Evolutionary conservation across 2,113 vertebrate species (phyloP), one percentile per base, ranked within the genome.

Genomic region (Orcinus orca): DNA sequence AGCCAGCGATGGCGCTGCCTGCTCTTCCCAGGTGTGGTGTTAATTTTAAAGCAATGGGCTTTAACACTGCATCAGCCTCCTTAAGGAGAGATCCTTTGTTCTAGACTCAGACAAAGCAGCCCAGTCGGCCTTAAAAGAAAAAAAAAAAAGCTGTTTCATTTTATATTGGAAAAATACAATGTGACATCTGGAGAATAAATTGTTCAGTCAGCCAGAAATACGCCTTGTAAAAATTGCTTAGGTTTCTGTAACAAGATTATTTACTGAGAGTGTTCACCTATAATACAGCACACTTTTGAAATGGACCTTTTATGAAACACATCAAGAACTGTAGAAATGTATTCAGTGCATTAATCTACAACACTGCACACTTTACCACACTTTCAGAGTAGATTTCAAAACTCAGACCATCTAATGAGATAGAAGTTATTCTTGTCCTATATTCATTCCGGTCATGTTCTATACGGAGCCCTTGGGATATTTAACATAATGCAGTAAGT

Each of bases 191-290:
- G 98, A 99, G 98, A 99, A 99, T 99, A 99, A 99, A 99, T 99
- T 99, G 98, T 98, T 99, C 99, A 99, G 98, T 99, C 99, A 99
- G 98, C 99, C 98, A 99, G 99, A 99, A 99, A 99, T 99, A 99
- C 97, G 98, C 98, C 98, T 99, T 99, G 98, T 99, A 99, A 99
- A 99, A 99, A 99, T 99, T 99, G 98, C 99, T 99, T 99, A 99
- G 98, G 98, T 99, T 99, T 99, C 98, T 99, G 98, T 99, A 99
- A 99, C 99, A 99, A 99, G 99, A 99, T 99, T 99, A 99, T 99
- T 99, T 99, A 99, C 99, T 99, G 98, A 97, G 98, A 99, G 98
- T 99, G 98, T 98, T 99, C 98, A 98, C 98, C 98, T 99, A 98
- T 99, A 99, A 99, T 99, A 98, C 98, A 98, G 98, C 98, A 98